These are phyloP conservation scores for Neogobius melanostomus DNA, from an alignment of 2,113 vertebrate genomes.

Conservation along the genomic window DNA sequence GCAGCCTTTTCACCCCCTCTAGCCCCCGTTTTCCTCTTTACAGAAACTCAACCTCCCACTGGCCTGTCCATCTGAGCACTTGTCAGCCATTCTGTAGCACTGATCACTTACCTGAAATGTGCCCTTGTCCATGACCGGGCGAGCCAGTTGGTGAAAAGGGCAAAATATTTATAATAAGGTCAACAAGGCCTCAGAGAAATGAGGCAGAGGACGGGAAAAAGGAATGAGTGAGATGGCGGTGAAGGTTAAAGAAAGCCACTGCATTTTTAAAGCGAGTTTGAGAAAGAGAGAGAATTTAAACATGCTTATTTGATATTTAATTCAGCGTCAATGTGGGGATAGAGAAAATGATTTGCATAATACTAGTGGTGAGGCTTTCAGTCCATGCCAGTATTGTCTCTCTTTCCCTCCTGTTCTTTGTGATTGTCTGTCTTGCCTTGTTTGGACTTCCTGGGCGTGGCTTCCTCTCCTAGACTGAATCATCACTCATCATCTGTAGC, in stretches of 20 bases:
- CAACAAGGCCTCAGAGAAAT: conserved; percentile 47
- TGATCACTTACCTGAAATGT: conserved; percentile 65
- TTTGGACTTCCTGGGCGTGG: no score
- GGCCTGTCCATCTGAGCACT: conserved; percentile 64
- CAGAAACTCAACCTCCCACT: conserved; percentile 47
- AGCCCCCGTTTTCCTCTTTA: conserved; percentile 14
- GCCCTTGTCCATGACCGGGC: conserved; percentile 58
- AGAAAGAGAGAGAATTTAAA: not conserved
- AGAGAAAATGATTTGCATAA: no score
- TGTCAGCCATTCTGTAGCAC: conserved; percentile 69
- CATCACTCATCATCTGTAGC: no score
- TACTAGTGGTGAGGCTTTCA: no score
- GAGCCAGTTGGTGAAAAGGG: conserved; percentile 64
- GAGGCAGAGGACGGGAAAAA: conserved; percentile 1
- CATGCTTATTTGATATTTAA: not conserved
- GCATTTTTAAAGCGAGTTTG: not conserved
- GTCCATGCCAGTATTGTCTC: no score
- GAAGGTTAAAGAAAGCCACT: not conserved
- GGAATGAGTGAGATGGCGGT: conserved; percentile 17
- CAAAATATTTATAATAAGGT: conserved; percentile 71
- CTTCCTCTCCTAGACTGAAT: no score
- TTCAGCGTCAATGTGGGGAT: no score
- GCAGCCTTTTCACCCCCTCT: conserved; percentile 26
- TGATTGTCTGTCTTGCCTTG: no score
- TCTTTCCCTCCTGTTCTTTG: no score